Evolutionary conservation across 2,888 invertebrate genomes (phyloP).

Genomic region (Thalpophila matura): DNA sequence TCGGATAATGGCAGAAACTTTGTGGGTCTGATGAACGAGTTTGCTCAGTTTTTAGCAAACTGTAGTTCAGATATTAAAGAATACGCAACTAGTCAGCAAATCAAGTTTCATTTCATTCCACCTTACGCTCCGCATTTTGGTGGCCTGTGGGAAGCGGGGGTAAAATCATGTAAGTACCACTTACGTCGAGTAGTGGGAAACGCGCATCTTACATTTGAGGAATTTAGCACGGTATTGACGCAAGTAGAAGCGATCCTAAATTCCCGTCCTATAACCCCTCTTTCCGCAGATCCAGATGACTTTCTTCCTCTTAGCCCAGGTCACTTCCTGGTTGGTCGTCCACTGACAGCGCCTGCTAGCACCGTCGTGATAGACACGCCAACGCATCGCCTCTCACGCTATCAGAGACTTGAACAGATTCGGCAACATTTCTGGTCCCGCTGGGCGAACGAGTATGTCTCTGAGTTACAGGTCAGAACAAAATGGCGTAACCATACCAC

Average conservation of each 20-base stretch:
- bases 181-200: too few relatives aligned
- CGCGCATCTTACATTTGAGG: too few relatives aligned
- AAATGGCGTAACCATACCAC: background rate
- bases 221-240: too few relatives aligned
- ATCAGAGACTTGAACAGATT: background rate
- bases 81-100: background rate
- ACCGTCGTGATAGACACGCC: background rate
- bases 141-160: too few relatives aligned
- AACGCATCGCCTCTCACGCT: background rate
- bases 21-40: background rate
- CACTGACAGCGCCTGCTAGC: background rate
- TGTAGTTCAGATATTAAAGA: background rate
- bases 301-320: background rate
- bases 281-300: too few relatives aligned
- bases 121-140: background rate
- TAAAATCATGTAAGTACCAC: too few relatives aligned
- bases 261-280: background rate
- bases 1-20: background rate
- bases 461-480: background rate
- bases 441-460: background rate
- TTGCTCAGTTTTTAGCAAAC: background rate
- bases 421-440: background rate
- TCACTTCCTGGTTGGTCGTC: background rate
- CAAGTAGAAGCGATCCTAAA: background rate
- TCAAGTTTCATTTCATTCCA: background rate